Conservation (phyloP, 2,888 invertebrate genomes). For the Leptinotarsa tumamoca region DNA sequence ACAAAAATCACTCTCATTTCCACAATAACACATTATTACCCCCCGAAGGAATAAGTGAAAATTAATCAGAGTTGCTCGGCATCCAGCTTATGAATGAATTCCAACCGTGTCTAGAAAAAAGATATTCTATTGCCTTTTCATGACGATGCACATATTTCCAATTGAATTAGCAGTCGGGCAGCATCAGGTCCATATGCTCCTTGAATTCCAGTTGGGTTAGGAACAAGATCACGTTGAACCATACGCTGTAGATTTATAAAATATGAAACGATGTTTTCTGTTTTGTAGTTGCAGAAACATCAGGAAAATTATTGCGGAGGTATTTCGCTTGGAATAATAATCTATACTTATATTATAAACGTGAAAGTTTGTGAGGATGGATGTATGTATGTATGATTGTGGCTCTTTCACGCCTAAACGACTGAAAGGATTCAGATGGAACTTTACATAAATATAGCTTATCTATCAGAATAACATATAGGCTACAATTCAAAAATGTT, state of each 20-base stretch:
- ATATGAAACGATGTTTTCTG: constrained; percentile 8
- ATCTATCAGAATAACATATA: no score
- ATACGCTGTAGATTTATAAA: not conserved
- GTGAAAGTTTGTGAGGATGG: no score
- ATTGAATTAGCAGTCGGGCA: not conserved
- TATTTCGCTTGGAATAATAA: not conserved
- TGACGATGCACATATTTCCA: constrained; percentile 16
- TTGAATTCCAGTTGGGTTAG: not conserved
- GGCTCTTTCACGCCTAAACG: no score
- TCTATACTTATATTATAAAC: no score
- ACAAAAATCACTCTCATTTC: no score
- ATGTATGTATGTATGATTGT: no score
- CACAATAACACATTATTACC: no score
- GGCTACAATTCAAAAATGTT: no score
- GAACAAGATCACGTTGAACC: not conserved
- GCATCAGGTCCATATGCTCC: not conserved
- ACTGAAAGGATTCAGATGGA: no score
- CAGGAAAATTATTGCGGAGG: not conserved
- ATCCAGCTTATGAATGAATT: not conserved
- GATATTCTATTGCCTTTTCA: not conserved
- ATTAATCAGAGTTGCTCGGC: not conserved
- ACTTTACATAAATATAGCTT: no score
- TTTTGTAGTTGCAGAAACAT: not conserved
- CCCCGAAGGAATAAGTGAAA: not conserved
- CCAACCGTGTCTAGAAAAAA: not conserved